A percentile compares a stretch with the other conserved stretches of the same genome.
These are phyloP conservation scores for Caenorhabditis angaria DNA, from an alignment of 2,888 invertebrate genomes.

Conservation along the genomic window DNA sequence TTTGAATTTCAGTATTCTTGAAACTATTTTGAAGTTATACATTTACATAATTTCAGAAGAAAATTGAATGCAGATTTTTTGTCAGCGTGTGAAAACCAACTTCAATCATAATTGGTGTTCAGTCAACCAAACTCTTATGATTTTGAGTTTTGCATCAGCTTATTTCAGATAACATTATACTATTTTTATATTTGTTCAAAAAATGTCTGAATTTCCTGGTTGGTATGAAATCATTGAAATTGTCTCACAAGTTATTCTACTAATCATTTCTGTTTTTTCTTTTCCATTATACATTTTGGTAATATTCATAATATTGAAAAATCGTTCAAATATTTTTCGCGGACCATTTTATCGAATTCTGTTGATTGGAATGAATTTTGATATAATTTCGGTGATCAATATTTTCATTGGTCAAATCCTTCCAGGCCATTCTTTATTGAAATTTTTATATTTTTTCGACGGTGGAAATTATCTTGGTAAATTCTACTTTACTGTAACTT, in stretches of 20 bases:
- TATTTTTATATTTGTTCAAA: not conserved
- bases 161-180: too few relatives aligned
- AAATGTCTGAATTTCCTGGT: conserved; percentile 6
- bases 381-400: conserved; percentile 24
- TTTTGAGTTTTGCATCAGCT: too few relatives aligned
- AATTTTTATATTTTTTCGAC: not conserved
- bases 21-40: too few relatives aligned
- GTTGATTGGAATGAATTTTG: conserved; percentile 28
- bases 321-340: conserved; percentile 17
- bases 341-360: conserved; percentile 33
- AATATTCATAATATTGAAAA: conserved; percentile 18
- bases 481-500: conserved; percentile 24
- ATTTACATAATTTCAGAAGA: not conserved
- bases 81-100: not conserved
- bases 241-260: conserved; percentile 16
- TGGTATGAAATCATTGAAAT: conserved; percentile 23
- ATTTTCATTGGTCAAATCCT: conserved; percentile 26
- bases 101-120: too few relatives aligned
- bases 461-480: conserved; percentile 15
- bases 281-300: conserved; percentile 18
- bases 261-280: conserved; percentile 14
- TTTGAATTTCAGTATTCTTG: too few relatives aligned
- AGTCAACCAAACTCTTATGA: not conserved
- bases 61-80: too few relatives aligned
- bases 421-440: conserved; percentile 6